Conservation (phyloP, 2,797 vertebrate species). For the Fundulus diaphanus region DNA sequence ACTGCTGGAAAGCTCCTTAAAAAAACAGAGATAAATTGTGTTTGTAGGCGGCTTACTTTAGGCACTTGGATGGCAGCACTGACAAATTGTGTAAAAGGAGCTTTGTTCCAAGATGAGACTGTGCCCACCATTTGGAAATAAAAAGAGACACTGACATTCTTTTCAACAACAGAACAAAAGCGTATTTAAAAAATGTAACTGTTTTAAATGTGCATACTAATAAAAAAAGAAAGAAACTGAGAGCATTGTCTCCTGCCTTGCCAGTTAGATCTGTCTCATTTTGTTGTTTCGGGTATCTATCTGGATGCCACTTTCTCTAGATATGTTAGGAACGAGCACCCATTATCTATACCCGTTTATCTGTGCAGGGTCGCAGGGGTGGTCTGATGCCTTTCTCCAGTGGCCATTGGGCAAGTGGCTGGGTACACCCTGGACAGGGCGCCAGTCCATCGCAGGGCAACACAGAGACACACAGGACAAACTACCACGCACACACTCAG, state of each 20-base stretch:
- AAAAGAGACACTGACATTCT: conserved; percentile 35
- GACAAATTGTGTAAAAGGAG: conserved; percentile 38
- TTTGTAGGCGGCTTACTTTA: conserved; percentile 33
- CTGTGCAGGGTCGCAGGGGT: too few relatives aligned
- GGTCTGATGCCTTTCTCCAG: too few relatives aligned
- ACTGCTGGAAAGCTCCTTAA: conserved; percentile 12
- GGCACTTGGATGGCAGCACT: conserved; percentile 24
- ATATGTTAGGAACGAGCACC: too few relatives aligned
- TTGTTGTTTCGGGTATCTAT: conserved; percentile 4
- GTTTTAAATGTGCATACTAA: conserved; percentile 15
- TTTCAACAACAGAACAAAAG: conserved; percentile 18
- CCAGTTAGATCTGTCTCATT: neutral
- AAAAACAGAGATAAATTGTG: conserved; percentile 7
- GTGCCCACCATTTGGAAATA: conserved; percentile 41
- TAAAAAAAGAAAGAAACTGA: neutral
- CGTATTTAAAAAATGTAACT: conserved; percentile 13
- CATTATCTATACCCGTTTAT: too few relatives aligned
- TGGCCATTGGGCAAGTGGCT: too few relatives aligned
- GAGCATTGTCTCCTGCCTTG: neutral
- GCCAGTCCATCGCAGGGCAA: too few relatives aligned
- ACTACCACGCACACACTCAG: too few relatives aligned
- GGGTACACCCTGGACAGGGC: too few relatives aligned
- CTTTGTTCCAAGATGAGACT: conserved; percentile 38
- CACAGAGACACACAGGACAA: too few relatives aligned
- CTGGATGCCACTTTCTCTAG: conserved; percentile 19